phyloP scores from a whole-genome alignment of 1,140 invertebrate species.

The Dendrolimus kikuchii region DNA sequence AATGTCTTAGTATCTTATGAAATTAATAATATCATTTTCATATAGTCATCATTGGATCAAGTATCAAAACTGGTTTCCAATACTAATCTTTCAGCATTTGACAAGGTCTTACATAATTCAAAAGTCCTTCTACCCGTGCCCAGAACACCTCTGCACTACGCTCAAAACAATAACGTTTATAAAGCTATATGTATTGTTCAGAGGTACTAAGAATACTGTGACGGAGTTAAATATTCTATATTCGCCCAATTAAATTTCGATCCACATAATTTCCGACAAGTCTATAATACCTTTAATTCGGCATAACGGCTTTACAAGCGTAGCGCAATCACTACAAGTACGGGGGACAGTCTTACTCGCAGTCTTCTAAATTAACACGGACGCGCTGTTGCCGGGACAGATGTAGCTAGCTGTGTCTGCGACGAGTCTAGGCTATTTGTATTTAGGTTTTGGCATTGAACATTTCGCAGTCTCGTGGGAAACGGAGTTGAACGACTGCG shows the following conservation, averaged over 20 bases:
- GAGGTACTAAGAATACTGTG: no score
- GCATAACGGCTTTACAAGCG: conserved; percentile 15
- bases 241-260: no score
- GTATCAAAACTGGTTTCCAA: no score
- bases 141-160: background rate
- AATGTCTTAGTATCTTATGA: no score
- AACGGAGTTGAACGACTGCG: conserved; percentile 66
- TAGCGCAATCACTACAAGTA: conserved; percentile 16
- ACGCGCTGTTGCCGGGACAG: conserved; percentile 38
- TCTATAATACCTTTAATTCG: conserved; percentile 5
- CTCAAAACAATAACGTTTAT: conserved; percentile 17
- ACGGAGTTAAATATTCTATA: no score
- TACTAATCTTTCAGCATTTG: no score
- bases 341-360: conserved; percentile 19
- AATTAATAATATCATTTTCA: no score
- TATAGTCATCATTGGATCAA: no score
- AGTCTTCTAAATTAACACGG: conserved; percentile 29
- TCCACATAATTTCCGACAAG: no score
- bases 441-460: conserved; percentile 62
- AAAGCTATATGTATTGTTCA: no score
- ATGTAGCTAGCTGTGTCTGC: conserved; percentile 58
- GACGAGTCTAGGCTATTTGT: conserved; percentile 64
- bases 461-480: conserved; percentile 61
- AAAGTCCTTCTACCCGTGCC: no score
- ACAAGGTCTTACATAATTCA: no score